Base-by-base conservation (phyloP, 2,888 invertebrate species). In the Griposia aprilina region DNA sequence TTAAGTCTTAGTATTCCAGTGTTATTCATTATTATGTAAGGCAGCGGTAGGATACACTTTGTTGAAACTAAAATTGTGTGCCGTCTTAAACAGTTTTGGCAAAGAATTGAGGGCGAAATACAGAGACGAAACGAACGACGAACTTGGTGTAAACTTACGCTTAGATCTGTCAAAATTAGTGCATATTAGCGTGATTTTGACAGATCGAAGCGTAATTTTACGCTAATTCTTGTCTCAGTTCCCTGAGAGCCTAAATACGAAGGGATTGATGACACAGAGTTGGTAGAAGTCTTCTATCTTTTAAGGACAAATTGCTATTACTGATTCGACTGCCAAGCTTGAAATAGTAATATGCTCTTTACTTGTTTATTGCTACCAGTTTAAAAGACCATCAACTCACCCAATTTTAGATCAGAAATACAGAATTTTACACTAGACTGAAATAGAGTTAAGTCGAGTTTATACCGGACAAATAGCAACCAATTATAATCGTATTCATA, bases 401-500 rank as follows among this genome's bases (percentile, higher is more conserved):
- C 41, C 41, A 41, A 41, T 41, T 41, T 41, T 5, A 41, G 0
- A 4, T 41, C 41, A 4, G 7, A 41, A 6, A 41, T 41, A 41
- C 41, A 4, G 41, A 41, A 6, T 41, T 41, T 41, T 41, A 41
- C 5, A 41, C 41, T 41, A 41, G 5, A 41, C 41, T 41, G 41
- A 41, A 41, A 41, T 41, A 5, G 41, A 41, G 41, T 41, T 41
- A 41, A 41, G 41, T 41, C 41, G 7, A 5, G 41, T 41, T 45
- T 45, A n/a, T 36, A 60, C 36, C 5, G 13, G n/a, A 26, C n/a
- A 63, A 81, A 63, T 75, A 63, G 36, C 48, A 15, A 63, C 48
- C 41, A 63, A 82, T 78, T 63, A 78, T 20, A 57, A 78, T 57
- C n/a, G 41, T 82, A 76, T 82, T 65, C 52, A 76, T 77, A 26